Conservation (phyloP, 2,797 vertebrate genomes). For the Morelia viridis region DNA sequence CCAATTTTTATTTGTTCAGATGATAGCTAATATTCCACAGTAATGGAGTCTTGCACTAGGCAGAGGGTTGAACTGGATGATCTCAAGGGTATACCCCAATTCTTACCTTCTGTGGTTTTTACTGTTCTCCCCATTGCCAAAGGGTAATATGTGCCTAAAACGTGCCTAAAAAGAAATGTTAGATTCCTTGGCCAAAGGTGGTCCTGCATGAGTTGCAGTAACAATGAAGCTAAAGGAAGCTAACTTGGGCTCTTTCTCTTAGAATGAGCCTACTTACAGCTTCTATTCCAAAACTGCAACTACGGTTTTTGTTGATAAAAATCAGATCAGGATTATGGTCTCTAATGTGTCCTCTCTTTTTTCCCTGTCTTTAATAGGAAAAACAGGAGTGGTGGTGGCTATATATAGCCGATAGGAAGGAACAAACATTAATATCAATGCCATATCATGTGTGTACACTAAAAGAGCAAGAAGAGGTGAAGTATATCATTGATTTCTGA, state of each 20-base stretch:
- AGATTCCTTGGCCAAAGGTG: not conserved
- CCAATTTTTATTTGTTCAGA: not conserved
- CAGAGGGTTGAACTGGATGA: not conserved
- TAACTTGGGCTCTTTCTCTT: not conserved
- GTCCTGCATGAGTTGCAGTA: not conserved
- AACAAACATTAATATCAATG: slow-evolving; percentile 96
- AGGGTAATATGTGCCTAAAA: not conserved
- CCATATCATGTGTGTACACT: slow-evolving; percentile 97
- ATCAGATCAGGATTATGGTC: not conserved
- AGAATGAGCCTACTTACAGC: not conserved
- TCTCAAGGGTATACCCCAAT: not conserved
- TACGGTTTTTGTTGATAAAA: not conserved
- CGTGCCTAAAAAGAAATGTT: not conserved
- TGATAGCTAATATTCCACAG: not conserved
- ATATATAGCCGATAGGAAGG: slow-evolving; percentile 94
- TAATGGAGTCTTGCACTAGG: not conserved
- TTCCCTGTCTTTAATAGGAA: slow-evolving; percentile 73
- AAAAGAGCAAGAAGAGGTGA: slow-evolving; percentile 96
- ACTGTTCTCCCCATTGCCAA: not conserved
- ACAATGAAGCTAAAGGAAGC: not conserved
- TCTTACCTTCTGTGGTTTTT: not conserved
- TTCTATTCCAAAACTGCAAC: not conserved
- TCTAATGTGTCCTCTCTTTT: not conserved
- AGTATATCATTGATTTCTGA: slow-evolving; percentile 28
- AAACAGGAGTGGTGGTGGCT: slow-evolving; percentile 99